These are phyloP conservation scores for Grantiella picta DNA, from an alignment of 2,113 vertebrate genomes.

Conservation along the genomic window DNA sequence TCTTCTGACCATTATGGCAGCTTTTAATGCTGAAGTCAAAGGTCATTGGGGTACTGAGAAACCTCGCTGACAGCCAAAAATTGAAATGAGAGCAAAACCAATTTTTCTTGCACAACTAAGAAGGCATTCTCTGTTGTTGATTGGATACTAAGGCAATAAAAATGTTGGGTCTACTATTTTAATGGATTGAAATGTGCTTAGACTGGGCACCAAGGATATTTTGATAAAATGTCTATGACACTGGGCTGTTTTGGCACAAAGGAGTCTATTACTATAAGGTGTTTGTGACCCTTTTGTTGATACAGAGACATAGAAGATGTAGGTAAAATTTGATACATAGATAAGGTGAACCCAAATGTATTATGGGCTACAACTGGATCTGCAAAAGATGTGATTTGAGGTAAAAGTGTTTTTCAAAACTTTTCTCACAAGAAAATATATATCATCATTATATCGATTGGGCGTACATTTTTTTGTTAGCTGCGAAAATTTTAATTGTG, in stretches of 20 bases:
- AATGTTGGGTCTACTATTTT: neutral
- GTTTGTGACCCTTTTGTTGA: neutral
- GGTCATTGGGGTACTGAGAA: rapidly evolving
- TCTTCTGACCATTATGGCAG: neutral
- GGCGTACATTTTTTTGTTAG: neutral
- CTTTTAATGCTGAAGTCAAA: neutral
- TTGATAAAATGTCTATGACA: neutral
- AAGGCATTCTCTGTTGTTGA: neutral
- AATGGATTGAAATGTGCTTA: neutral
- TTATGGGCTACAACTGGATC: neutral
- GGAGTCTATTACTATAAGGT: neutral
- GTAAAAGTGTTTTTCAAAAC: neutral
- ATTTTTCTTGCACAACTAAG: neutral
- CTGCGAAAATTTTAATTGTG: neutral
- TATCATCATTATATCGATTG: neutral
- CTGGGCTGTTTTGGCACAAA: neutral
- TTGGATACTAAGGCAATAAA: neutral
- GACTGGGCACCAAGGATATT: neutral
- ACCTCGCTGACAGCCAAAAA: neutral
- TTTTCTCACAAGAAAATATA: neutral
- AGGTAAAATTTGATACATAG: neutral
- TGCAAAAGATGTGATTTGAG: neutral
- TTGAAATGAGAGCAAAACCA: neutral
- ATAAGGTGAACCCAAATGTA: neutral
- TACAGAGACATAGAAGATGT: neutral